phyloP scores from a whole-genome alignment of 1,140 invertebrate species.

The Aphidius gifuensis region DNA sequence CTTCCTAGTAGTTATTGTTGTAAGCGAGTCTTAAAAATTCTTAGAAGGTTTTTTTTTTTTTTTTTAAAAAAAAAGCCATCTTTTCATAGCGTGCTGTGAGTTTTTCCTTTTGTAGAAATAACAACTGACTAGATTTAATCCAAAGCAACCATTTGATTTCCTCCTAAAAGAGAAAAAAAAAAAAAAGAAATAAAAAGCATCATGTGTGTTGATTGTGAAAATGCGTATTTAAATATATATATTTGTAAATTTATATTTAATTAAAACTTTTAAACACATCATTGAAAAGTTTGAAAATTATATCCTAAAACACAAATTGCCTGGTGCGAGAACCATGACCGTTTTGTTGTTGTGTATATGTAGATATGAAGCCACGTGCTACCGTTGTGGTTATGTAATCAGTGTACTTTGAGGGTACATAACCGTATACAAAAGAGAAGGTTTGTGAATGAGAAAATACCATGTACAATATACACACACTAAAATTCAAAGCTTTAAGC shows the following conservation, averaged over 20 bases:
- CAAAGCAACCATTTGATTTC: no score
- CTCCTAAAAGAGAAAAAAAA: no score
- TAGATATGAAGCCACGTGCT: conserved; percentile 51
- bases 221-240: no score
- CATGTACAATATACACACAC: not conserved
- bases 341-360: conserved; percentile 23
- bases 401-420: conserved; percentile 35
- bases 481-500: conserved; percentile 32
- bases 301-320: conserved; percentile 52
- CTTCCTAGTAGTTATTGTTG: conserved; percentile 34
- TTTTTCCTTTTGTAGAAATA: not conserved
- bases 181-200: no score
- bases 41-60: conserved; percentile 41
- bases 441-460: conserved; percentile 32
- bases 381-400: conserved; percentile 51
- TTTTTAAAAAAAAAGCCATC: conserved; percentile 11
- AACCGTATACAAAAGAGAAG: conserved; percentile 15
- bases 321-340: conserved; percentile 51
- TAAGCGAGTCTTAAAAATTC: conserved; percentile 39
- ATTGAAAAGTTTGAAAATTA: no score
- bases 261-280: no score
- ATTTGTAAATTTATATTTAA: no score
- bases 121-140: no score
- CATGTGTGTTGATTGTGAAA: no score
- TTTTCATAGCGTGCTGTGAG: not conserved